Percentiles rank a stretch among this genome's conserved stretches.
These are phyloP conservation scores for Sebastiscus albofasciatus DNA, from an alignment of 2,797 vertebrate genomes.

Conservation along the genomic window DNA sequence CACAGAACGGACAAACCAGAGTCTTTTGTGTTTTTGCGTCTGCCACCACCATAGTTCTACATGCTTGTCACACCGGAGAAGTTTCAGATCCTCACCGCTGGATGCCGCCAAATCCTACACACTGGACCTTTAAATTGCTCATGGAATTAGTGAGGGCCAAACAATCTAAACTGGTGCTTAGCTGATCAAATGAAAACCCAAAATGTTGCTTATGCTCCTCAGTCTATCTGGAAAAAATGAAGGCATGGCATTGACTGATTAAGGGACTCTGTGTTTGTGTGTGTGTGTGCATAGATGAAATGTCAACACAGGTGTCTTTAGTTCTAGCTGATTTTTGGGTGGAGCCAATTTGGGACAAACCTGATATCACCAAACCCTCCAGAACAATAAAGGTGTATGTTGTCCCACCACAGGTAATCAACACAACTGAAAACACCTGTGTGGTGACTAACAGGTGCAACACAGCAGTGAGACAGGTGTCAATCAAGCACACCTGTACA, in stretches of 20 bases:
- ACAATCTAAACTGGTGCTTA: background rate
- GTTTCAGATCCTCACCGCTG: fast-evolving
- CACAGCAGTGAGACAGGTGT: background rate
- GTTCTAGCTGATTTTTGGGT: background rate
- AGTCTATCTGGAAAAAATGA: background rate
- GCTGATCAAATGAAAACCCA: background rate
- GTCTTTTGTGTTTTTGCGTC: fast-evolving
- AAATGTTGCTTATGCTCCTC: background rate
- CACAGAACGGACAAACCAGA: no score
- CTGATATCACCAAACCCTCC: background rate
- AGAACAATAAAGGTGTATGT: no score
- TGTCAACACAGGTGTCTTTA: background rate
- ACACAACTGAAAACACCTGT: background rate
- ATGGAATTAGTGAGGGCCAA: background rate
- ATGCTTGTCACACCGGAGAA: fast-evolving
- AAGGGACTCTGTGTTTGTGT: background rate
- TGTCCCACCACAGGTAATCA: no score
- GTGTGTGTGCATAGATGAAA: no score
- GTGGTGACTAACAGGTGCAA: background rate
- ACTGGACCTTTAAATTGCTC: background rate
- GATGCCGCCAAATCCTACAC: no score
- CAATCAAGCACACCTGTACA: background rate
- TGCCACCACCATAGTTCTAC: no score
- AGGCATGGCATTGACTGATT: background rate
- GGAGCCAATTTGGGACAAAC: background rate